These are phyloP conservation scores for Prinia subflava DNA, from an alignment of 2,113 vertebrate species.

Conservation along the genomic window DNA sequence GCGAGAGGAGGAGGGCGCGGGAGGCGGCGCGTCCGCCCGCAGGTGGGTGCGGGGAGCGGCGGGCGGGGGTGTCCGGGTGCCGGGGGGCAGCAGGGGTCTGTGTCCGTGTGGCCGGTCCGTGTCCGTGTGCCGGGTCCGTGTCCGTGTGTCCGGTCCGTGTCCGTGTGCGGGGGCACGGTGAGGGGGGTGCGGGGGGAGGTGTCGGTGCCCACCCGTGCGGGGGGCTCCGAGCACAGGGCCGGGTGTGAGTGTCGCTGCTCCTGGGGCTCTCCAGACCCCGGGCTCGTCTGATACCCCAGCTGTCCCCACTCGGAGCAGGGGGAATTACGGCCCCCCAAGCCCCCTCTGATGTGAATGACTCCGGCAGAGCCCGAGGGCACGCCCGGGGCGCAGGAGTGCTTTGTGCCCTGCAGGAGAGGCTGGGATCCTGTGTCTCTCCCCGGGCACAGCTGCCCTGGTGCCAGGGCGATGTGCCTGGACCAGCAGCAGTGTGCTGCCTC, in stretches of 20 bases:
- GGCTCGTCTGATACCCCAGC: background rate
- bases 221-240: background rate
- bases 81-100: background rate
- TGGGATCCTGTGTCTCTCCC: fast-evolving
- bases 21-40: background rate
- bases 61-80: background rate
- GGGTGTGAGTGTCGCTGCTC: background rate
- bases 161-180: background rate
- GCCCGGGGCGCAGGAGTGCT: fast-evolving
- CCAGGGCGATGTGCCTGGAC: fast-evolving
- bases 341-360: fast-evolving
- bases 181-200: too few relatives aligned
- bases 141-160: background rate
- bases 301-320: background rate
- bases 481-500: too few relatives aligned
- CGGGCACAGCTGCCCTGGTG: fast-evolving
- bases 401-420: background rate
- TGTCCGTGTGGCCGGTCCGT: background rate
- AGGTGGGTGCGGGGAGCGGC: background rate
- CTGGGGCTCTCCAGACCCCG: background rate
- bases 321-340: too few relatives aligned
- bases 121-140: background rate
- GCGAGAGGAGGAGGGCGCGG: background rate
- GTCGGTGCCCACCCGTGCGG: background rate
- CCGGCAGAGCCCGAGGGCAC: background rate